phyloP scores from a whole-genome alignment of 2,113 vertebrate genomes.

The Eubucco bourcierii region DNA sequence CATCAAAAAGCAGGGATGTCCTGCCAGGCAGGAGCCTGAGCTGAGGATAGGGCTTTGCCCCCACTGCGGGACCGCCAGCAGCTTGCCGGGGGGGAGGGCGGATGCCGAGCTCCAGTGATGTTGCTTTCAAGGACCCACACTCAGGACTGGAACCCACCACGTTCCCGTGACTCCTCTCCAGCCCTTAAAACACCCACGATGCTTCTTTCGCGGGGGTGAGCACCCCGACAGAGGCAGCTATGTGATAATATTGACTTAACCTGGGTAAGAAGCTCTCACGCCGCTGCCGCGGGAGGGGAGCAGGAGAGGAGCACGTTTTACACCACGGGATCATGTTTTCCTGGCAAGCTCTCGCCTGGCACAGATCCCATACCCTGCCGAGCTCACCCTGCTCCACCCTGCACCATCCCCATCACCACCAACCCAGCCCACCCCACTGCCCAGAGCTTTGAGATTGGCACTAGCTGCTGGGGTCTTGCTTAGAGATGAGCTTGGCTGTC shows the following conservation, averaged over 20 bases:
- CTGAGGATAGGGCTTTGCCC: background rate
- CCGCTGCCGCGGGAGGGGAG: background rate
- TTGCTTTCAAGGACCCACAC: rapidly evolving
- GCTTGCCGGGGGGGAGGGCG: background rate
- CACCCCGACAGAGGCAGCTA: background rate
- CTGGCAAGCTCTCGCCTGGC: background rate
- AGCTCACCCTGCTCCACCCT: constrained; percentile 1
- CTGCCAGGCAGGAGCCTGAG: background rate
- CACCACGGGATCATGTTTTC: background rate
- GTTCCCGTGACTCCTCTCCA: background rate
- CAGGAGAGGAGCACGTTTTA: background rate
- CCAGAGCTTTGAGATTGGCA: rapidly evolving
- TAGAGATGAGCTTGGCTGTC: background rate
- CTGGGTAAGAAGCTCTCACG: background rate
- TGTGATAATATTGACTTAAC: constrained; percentile 45
- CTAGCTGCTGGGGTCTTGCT: background rate
- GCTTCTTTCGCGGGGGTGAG: background rate
- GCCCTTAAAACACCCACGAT: background rate
- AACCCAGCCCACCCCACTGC: rapidly evolving
- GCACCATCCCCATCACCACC: rapidly evolving
- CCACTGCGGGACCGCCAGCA: rapidly evolving
- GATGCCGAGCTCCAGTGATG: background rate
- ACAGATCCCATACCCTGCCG: background rate
- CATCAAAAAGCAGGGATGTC: rapidly evolving
- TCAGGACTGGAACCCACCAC: background rate